Evolutionary conservation across 2,888 invertebrate species (phyloP).

Genomic region (Ferrisia virgata): DNA sequence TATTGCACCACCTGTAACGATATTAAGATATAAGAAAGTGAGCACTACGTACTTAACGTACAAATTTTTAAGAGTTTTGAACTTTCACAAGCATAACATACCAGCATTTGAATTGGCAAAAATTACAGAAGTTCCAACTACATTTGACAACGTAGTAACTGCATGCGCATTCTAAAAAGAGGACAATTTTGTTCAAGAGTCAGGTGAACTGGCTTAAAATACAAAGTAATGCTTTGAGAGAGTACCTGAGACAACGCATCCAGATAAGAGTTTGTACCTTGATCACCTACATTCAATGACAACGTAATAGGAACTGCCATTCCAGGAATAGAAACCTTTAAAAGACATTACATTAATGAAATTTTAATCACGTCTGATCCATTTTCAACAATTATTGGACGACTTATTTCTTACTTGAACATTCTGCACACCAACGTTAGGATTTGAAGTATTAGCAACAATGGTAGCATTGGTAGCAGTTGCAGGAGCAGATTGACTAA

Average conservation of each 20-base stretch:
- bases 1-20: not conserved
- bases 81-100: not conserved
- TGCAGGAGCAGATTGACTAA: not conserved
- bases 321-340: constrained; percentile 37
- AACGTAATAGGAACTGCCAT: constrained; percentile 44
- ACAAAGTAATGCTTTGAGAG: too few species aligned
- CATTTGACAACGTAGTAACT: constrained; percentile 35
- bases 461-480: constrained; percentile 11
- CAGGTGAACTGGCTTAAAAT: too few species aligned
- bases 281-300: constrained; percentile 41
- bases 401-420: constrained; percentile 25
- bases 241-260: constrained; percentile 39
- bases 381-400: not conserved
- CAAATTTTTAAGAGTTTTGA: not conserved
- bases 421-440: constrained; percentile 30
- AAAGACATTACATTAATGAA: not conserved
- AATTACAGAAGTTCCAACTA: constrained; percentile 39
- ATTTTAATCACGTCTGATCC: not conserved
- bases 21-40: not conserved
- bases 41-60: not conserved
- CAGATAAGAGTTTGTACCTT: constrained; percentile 31
- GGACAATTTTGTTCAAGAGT: not conserved
- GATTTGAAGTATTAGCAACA: not conserved
- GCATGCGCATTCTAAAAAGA: constrained; percentile 29
- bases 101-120: constrained; percentile 39